These are phyloP conservation scores for Agapostemon virescens DNA, from an alignment of 2,888 invertebrate genomes.

Conservation along the genomic window DNA sequence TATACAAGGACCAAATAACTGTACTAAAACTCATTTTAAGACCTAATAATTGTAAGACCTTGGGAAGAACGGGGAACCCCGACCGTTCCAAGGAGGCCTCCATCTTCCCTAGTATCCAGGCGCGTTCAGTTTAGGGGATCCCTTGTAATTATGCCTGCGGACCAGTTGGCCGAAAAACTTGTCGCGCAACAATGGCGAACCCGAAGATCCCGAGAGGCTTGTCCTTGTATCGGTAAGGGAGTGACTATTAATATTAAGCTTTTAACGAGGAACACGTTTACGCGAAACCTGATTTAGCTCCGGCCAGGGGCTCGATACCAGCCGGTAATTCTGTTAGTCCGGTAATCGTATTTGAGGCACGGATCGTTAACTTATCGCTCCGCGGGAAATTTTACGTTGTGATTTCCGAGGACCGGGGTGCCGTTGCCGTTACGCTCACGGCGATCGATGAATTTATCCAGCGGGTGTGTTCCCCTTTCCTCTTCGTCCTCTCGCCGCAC, in stretches of 20 bases:
- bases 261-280: constrained; percentile 68
- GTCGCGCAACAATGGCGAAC: constrained; percentile 19
- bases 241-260: constrained; percentile 69
- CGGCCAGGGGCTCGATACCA: constrained; percentile 67
- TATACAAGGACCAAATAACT: no score
- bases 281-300: constrained; percentile 67
- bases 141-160: no score
- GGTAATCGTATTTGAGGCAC: constrained; percentile 72
- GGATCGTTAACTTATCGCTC: constrained; percentile 73
- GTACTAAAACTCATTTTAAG: no score
- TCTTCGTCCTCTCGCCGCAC: no score
- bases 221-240: constrained; percentile 21
- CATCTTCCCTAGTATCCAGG: no score
- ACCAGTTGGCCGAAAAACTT: no score
- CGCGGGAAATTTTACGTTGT: constrained; percentile 70
- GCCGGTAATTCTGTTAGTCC: constrained; percentile 69
- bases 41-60: no score
- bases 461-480: constrained; percentile 1
- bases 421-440: constrained; percentile 39
- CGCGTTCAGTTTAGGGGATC: no score
- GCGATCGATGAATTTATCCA: constrained; percentile 51
- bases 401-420: constrained; percentile 61
- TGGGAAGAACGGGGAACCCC: no score
- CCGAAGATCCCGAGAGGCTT: constrained; percentile 25
- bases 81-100: no score